Conservation (phyloP, 2,888 invertebrate genomes). For the Drosophila putrida region DNA sequence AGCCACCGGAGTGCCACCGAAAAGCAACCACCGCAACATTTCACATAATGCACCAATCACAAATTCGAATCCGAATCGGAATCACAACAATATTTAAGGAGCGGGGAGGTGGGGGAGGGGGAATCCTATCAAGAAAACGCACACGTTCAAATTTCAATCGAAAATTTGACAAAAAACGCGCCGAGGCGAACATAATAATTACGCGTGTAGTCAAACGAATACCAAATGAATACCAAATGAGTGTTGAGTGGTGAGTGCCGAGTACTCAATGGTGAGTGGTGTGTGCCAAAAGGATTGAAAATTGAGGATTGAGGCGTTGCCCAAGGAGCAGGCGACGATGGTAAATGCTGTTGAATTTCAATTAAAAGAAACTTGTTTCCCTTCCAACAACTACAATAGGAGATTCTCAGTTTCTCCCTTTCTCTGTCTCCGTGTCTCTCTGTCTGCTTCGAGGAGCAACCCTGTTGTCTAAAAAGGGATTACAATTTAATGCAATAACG, state of each 20-base stretch:
- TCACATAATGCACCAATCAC: conserved; percentile 53
- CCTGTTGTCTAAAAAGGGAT: conserved; percentile 63
- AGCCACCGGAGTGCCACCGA: conserved; percentile 26
- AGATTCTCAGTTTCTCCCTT: background rate
- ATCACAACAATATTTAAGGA: conserved; percentile 4
- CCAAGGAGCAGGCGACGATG: conserved; percentile 53
- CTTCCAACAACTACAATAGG: conserved; percentile 14
- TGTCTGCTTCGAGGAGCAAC: conserved; percentile 15
- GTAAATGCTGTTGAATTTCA: conserved; percentile 71
- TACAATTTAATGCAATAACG: conserved; percentile 81
- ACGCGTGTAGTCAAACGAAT: conserved; percentile 30
- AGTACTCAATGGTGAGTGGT: conserved; percentile 52
- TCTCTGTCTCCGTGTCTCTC: background rate
- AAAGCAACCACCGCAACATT: conserved; percentile 55
- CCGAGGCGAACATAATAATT: conserved; percentile 75
- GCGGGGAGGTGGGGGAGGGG: no score
- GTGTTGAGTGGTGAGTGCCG: conserved; percentile 30
- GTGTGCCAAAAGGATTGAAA: conserved; percentile 76
- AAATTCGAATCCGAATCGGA: conserved; percentile 34
- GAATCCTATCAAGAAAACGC: conserved; percentile 66
- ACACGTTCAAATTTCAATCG: conserved; percentile 73
- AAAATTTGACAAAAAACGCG: conserved; percentile 61
- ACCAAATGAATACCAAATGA: conserved; percentile 61
- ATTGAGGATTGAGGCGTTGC: conserved; percentile 57
- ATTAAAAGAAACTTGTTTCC: conserved; percentile 72